Evolutionary conservation across 1,140 invertebrate species (phyloP), one percentile per base, ranked within the genome.

Genomic region (Listronotus bonariensis): DNA sequence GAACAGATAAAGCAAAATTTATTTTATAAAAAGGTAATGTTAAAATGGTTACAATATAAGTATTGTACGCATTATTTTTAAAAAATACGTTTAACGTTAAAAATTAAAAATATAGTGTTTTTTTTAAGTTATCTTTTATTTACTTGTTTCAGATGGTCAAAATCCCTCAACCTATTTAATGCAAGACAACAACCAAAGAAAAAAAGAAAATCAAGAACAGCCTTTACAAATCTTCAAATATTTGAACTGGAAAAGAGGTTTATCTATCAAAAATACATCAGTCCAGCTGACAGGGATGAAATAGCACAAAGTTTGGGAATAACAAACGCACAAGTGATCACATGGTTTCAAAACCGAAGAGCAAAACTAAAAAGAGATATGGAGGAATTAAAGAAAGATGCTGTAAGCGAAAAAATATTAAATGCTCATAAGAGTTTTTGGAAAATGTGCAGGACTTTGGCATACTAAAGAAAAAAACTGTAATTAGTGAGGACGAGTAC

Each of bases 141-240:
- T 26, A 26, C 20, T 67, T 62, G n/a, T 77, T 77, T 3, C 77
- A 79, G 77, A 79, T 68, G 76, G 76, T 26, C 77, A 79, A 58
- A 79, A 72, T 74, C 90, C 92, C 81, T 93, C 68, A 91, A 92
- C 78, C 85, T 93, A 67, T 97, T 97, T 86, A 95, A 94, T 80
- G 89, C 90, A 76, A 85, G 94, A 41, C 92, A 95, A 67, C 93
- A 96, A 72, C 91, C 94, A 56, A 98, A 98, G 81, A 98, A 98
- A 86, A 96, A 98, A 76, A 85, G 96, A 79, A 99, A 99, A 84
- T 97, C 95, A 10, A 84, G 96, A 74, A 99, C 96, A 6, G 96
- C 96, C 0, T 99, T 99, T 82, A 98, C 96, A 45, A 98, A 98
- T 80, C 94, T 97, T 79, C 96, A 99, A 82, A 97, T 98, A 61